Evolutionary conservation across 2,113 vertebrate species (phyloP).

Genomic region (Engystomops pustulosus): DNA sequence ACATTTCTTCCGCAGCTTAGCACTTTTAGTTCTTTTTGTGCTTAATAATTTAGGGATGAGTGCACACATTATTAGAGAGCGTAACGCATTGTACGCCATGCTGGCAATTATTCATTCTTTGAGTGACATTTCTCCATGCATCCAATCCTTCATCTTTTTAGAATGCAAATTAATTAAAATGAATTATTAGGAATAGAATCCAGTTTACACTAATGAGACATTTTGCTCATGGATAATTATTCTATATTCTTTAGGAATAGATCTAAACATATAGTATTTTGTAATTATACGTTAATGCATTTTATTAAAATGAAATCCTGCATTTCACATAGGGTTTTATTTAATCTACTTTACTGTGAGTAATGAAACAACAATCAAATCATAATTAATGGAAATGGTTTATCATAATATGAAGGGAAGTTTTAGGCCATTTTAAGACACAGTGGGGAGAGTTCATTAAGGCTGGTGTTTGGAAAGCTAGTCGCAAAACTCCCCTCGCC

Average conservation of each 20-base stretch:
- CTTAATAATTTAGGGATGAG: conserved; percentile 57
- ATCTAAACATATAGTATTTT: not conserved
- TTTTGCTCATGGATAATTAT: conserved; percentile 17
- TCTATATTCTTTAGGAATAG: not conserved
- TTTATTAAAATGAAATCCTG: no score
- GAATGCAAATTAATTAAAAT: conserved; percentile 48
- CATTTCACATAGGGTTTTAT: not conserved
- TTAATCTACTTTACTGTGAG: not conserved
- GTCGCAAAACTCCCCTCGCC: no score
- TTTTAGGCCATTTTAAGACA: no score
- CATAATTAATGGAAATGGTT: no score
- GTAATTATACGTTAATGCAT: not conserved
- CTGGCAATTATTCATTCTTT: conserved; percentile 47
- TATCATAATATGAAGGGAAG: not conserved
- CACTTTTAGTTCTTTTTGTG: conserved; percentile 60
- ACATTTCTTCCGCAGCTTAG: conserved; percentile 47
- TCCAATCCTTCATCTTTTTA: conserved; percentile 56
- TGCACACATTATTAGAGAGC: conserved; percentile 54
- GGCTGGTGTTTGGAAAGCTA: no score
- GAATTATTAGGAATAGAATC: conserved; percentile 27
- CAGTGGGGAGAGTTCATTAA: no score
- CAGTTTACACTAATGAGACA: conserved; percentile 4
- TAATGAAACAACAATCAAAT: not conserved
- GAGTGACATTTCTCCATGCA: conserved; percentile 53
- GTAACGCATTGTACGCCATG: conserved; percentile 52